These are phyloP conservation scores for Phylloscopus collybita DNA, from an alignment of 2,797 vertebrate species.

Conservation along the genomic window DNA sequence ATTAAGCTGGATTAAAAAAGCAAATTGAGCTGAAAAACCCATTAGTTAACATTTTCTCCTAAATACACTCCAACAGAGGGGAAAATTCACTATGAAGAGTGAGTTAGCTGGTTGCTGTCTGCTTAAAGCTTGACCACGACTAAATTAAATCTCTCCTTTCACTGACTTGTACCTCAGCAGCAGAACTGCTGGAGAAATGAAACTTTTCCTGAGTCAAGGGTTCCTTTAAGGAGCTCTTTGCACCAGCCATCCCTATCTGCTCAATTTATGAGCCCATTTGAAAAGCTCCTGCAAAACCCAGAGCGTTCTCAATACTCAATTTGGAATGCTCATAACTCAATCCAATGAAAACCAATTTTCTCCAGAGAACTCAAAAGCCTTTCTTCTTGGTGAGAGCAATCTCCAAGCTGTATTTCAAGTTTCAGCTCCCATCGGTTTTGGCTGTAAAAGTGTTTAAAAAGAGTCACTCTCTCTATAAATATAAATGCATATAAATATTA, in stretches of 20 bases:
- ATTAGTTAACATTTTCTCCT: not conserved
- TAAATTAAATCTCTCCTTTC: not conserved
- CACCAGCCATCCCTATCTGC: not conserved
- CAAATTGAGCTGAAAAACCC: not conserved
- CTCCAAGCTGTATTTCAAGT: constrained; percentile 10
- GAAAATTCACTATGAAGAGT: not conserved
- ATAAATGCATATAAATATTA: not conserved
- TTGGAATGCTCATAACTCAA: constrained; percentile 36
- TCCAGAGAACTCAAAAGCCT: not conserved
- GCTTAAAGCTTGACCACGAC: not conserved
- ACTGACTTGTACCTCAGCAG: too few relatives aligned
- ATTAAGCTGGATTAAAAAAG: not conserved
- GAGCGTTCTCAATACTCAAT: not conserved
- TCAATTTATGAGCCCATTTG: constrained; percentile 1
- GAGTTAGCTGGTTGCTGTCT: not conserved
- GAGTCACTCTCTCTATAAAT: not conserved
- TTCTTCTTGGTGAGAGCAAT: constrained; percentile 13
- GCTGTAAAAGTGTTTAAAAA: not conserved
- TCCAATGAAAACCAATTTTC: constrained; percentile 10
- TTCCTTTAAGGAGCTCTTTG: not conserved
- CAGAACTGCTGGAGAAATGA: not conserved
- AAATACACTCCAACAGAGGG: not conserved
- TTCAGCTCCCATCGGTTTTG: not conserved
- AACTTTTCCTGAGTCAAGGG: not conserved
- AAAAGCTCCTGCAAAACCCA: constrained; percentile 8